These are phyloP conservation scores for Stenolophus ochropezus DNA, from an alignment of 2,888 invertebrate species.

Conservation along the genomic window DNA sequence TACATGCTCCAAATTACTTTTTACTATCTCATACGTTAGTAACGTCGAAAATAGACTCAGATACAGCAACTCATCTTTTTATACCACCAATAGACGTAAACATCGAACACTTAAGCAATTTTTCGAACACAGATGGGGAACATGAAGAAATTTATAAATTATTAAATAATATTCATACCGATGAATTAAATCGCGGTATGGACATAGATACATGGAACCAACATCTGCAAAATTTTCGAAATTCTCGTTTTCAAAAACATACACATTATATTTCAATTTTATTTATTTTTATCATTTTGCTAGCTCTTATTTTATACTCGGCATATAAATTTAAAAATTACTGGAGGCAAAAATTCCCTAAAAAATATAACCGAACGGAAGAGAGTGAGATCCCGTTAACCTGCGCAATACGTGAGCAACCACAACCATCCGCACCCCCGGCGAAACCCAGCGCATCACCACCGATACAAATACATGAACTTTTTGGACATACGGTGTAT, in stretches of 20 bases:
- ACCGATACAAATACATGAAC: neutral
- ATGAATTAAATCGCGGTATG: neutral
- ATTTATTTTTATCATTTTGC: neutral
- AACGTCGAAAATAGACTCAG: neutral
- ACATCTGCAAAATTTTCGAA: neutral
- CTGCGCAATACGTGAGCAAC: neutral
- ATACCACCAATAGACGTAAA: conserved; percentile 4
- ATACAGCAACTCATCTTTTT: neutral
- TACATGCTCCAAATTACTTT: conserved; percentile 4
- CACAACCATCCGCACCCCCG: neutral
- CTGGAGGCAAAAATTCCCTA: neutral
- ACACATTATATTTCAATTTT: neutral
- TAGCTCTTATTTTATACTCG: neutral
- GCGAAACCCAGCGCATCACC: neutral
- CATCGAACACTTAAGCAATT: neutral
- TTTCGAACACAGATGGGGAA: neutral
- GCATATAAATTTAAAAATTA: neutral
- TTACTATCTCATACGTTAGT: neutral
- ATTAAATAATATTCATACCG: neutral
- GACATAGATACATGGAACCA: neutral
- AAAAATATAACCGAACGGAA: neutral
- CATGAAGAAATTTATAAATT: neutral
- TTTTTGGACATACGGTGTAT: neutral
- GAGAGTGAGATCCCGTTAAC: neutral
- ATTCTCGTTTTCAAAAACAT: neutral